Conservation (phyloP, 2,888 invertebrate species). For the Thymelicus lineola region DNA sequence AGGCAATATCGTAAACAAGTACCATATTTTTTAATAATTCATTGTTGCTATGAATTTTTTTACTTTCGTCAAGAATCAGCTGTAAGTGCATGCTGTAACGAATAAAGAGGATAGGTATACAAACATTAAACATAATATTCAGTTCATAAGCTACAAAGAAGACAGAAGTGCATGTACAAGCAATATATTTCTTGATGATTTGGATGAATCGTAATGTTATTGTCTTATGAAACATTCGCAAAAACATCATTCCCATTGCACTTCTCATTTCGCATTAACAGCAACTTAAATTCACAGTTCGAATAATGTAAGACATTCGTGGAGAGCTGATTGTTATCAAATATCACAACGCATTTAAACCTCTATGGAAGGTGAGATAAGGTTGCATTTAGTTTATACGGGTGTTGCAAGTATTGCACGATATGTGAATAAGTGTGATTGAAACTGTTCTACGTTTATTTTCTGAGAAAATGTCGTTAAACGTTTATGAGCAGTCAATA, state of each 20-base stretch:
- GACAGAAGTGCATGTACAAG: too few species aligned
- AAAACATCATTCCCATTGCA: slow-evolving; percentile 17
- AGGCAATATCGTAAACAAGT: too few species aligned
- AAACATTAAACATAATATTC: too few species aligned
- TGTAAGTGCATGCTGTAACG: too few species aligned
- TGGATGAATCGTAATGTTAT: slow-evolving; percentile 45
- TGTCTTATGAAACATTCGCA: slow-evolving; percentile 6
- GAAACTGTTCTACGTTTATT: slow-evolving; percentile 15
- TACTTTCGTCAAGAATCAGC: too few species aligned
- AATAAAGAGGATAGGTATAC: too few species aligned
- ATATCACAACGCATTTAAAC: neutral
- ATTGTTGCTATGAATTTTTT: too few species aligned
- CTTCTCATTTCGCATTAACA: slow-evolving; percentile 15
- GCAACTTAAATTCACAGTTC: slow-evolving; percentile 31
- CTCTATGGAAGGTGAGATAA: neutral
- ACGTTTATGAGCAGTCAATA: slow-evolving; percentile 29
- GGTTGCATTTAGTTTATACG: slow-evolving; percentile 8
- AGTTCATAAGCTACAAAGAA: too few species aligned
- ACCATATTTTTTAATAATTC: too few species aligned
- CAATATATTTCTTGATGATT: neutral
- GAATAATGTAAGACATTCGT: slow-evolving; percentile 41
- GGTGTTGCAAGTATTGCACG: slow-evolving; percentile 10
- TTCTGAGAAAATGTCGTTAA: slow-evolving; percentile 43
- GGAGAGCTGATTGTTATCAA: slow-evolving; percentile 34
- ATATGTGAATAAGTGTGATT: slow-evolving; percentile 26